A percentile compares a stretch with the other conserved stretches of the same genome.
Conservation (phyloP, 2,113 vertebrate genomes). For the Nematolebias whitei region DNA sequence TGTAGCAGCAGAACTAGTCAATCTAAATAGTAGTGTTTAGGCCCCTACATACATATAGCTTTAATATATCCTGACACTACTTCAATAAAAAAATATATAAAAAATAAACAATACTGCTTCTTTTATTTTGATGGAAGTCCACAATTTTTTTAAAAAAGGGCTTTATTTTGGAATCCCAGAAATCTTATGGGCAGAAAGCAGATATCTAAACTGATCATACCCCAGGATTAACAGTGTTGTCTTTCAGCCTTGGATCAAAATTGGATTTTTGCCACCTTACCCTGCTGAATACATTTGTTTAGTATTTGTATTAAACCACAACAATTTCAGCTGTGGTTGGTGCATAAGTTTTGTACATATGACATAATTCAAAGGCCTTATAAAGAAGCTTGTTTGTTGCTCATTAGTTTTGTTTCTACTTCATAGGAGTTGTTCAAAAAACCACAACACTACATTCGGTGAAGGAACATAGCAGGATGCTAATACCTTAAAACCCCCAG, state of each 20-base stretch:
- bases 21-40: no score
- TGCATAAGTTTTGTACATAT: not conserved
- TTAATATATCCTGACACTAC: no score
- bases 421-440: conserved; percentile 21
- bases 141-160: no score
- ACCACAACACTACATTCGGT: not conserved
- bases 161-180: not conserved
- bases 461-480: not conserved
- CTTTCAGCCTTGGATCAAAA: conserved; percentile 1
- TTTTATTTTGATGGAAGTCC: no score
- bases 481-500: no score
- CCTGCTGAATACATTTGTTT: conserved; percentile 1
- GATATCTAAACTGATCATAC: conserved; percentile 23
- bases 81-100: no score
- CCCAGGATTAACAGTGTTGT: not conserved
- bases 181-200: conserved; percentile 8
- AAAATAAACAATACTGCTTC: no score
- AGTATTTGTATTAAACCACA: not conserved
- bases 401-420: conserved; percentile 34
- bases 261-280: not conserved
- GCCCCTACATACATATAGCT: no score
- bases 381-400: conserved; percentile 7
- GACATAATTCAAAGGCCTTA: not conserved
- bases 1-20: no score
- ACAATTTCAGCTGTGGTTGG: no score